Evolutionary conservation across 2,888 invertebrate species (phyloP).

Genomic region (Cryptocephalus primarius): DNA sequence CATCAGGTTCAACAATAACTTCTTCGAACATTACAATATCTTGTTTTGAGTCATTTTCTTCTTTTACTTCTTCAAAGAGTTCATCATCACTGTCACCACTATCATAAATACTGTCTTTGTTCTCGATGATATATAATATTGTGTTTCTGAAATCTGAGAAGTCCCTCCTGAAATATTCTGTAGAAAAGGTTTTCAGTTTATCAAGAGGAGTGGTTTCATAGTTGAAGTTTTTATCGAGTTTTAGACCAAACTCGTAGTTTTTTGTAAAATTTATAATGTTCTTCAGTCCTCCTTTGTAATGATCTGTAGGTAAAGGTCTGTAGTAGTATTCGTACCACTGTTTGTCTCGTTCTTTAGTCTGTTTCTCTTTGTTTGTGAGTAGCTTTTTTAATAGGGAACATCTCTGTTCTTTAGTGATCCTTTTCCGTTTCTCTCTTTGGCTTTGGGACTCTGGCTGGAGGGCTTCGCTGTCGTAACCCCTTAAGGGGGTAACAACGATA

Average conservation of each 20-base stretch:
- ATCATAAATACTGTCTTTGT: constrained; percentile 18
- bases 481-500: constrained; percentile 23
- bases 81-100: constrained; percentile 25
- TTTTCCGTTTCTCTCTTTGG: constrained; percentile 19
- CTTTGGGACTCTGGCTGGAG: neutral
- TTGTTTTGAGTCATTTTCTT: constrained; percentile 11
- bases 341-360: constrained; percentile 16
- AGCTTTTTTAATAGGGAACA: constrained; percentile 31
- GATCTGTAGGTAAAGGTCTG: neutral
- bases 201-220: constrained; percentile 28
- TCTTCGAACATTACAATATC: constrained; percentile 24
- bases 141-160: constrained; percentile 31
- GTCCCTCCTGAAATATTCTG: constrained; percentile 30
- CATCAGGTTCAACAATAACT: constrained; percentile 30
- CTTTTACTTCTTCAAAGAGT: constrained; percentile 11
- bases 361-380: constrained; percentile 18
- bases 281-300: constrained; percentile 24
- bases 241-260: constrained; percentile 31
- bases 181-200: constrained; percentile 29
- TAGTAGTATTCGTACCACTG: constrained; percentile 1
- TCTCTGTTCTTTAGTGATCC: constrained; percentile 32
- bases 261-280: constrained; percentile 32
- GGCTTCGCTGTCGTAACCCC: constrained; percentile 5
- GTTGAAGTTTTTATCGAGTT: constrained; percentile 24
- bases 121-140: constrained; percentile 23